Conservation (phyloP, 2,797 vertebrate species). For the Aldrovandia affinis region DNA sequence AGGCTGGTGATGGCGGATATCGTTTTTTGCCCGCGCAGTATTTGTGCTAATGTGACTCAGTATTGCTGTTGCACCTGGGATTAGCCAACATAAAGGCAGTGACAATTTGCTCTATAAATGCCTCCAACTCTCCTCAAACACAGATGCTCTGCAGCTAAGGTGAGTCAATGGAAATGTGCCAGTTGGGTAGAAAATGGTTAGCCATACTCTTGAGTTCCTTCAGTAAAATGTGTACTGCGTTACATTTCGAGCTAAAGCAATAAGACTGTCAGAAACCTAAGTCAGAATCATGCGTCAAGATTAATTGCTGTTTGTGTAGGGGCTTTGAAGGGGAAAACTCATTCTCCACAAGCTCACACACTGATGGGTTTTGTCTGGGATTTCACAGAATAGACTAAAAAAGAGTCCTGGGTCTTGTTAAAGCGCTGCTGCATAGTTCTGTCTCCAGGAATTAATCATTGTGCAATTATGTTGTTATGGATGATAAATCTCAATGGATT, state of each 20-base stretch:
- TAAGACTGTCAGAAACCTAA: conserved; percentile 38
- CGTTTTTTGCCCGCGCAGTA: too few relatives aligned
- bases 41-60: not conserved
- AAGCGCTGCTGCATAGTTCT: conserved; percentile 48
- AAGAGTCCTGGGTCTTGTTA: conserved; percentile 34
- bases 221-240: not conserved
- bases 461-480: conserved; percentile 13
- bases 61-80: not conserved
- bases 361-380: conserved; percentile 46
- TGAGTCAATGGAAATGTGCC: not conserved
- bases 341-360: conserved; percentile 42
- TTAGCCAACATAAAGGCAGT: not conserved
- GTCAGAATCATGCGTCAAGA: conserved; percentile 44
- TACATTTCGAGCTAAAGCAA: not conserved
- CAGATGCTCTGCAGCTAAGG: not conserved
- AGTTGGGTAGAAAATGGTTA: not conserved
- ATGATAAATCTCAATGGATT: conserved; percentile 25
- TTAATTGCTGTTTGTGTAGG: conserved; percentile 43
- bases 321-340: conserved; percentile 39
- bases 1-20: not conserved
- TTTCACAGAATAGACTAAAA: conserved; percentile 36
- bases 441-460: conserved; percentile 15
- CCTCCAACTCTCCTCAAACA: not conserved
- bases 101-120: not conserved
- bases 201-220: not conserved